These are phyloP conservation scores for Neoitamus cyanurus DNA, from an alignment of 2,888 invertebrate species.

Conservation along the genomic window DNA sequence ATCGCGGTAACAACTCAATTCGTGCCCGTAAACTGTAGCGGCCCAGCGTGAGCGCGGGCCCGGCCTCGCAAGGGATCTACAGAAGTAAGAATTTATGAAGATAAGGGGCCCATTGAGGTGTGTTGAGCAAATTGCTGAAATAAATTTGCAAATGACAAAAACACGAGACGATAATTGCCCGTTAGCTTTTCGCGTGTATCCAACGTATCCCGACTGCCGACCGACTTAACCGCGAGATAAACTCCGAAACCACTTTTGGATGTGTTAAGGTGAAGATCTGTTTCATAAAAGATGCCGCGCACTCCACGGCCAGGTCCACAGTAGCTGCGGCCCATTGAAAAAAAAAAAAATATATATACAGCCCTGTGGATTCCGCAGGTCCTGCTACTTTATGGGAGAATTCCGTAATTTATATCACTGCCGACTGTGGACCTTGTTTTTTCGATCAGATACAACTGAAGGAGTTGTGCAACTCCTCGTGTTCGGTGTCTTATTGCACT, in stretches of 20 bases:
- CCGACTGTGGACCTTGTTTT: constrained; percentile 12
- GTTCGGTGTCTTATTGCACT: not conserved
- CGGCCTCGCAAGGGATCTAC: not conserved
- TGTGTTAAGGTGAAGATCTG: constrained; percentile 48
- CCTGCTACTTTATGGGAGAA: not conserved
- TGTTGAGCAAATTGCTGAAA: constrained; percentile 54
- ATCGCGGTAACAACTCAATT: constrained; percentile 49
- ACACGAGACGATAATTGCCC: constrained; percentile 53
- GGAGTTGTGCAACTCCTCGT: not conserved
- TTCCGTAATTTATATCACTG: constrained; percentile 15
- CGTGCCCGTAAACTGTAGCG: constrained; percentile 27
- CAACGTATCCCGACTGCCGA: not conserved
- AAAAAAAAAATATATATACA: not conserved
- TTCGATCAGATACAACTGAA: not conserved
- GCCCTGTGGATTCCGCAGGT: not conserved
- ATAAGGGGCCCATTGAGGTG: constrained; percentile 48
- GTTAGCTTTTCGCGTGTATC: constrained; percentile 48
- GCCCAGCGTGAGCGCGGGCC: constrained; percentile 16
- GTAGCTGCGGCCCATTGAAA: not conserved
- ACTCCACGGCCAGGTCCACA: not conserved
- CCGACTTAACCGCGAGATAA: not conserved
- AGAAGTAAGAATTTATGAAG: constrained; percentile 46
- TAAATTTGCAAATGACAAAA: constrained; percentile 54
- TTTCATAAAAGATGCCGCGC: constrained; percentile 52
- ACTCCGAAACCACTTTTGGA: constrained; percentile 10